Conservation (phyloP, 1,140 invertebrate genomes). For the Drosophila burlai region DNA sequence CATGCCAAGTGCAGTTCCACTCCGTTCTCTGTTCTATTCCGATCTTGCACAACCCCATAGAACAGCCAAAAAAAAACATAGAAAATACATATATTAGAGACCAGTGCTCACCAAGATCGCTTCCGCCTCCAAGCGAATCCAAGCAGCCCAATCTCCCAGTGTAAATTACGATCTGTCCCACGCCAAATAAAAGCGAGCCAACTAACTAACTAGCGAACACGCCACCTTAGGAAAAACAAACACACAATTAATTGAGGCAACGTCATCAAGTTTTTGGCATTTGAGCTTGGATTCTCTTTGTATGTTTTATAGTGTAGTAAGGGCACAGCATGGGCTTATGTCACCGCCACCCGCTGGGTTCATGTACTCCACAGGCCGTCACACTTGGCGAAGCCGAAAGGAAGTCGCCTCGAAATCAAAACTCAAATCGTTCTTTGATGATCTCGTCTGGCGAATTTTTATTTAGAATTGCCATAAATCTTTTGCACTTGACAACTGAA, state of each 20-base stretch:
- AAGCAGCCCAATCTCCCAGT: slow-evolving; percentile 51
- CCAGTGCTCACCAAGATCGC: slow-evolving; percentile 34
- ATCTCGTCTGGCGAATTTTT: slow-evolving; percentile 46
- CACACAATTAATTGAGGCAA: slow-evolving; percentile 60
- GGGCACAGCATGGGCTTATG: slow-evolving; percentile 41
- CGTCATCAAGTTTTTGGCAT: slow-evolving; percentile 51
- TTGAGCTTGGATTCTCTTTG: slow-evolving; percentile 71
- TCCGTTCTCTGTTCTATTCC: slow-evolving; percentile 29
- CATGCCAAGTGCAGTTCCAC: slow-evolving; percentile 44
- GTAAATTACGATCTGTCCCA: slow-evolving; percentile 68
- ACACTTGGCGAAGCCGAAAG: slow-evolving; percentile 68
- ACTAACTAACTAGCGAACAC: slow-evolving; percentile 59
- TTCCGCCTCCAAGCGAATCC: slow-evolving; percentile 58
- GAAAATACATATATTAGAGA: slow-evolving; percentile 19
- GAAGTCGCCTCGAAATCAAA: slow-evolving; percentile 65
- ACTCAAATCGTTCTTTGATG: slow-evolving; percentile 73
- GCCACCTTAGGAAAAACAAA: slow-evolving; percentile 19
- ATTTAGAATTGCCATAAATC: slow-evolving; percentile 67
- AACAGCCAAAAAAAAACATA: slow-evolving; percentile 23
- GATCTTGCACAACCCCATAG: slow-evolving; percentile 69
- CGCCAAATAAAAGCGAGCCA: slow-evolving; percentile 67
- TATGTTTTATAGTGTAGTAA: background rate
- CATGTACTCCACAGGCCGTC: slow-evolving; percentile 64
- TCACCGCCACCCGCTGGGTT: slow-evolving; percentile 63
- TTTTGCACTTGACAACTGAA: slow-evolving; percentile 64